Base-by-base conservation (phyloP, 2,888 invertebrate genomes). In the Brachypalpus laphriformis region DNA sequence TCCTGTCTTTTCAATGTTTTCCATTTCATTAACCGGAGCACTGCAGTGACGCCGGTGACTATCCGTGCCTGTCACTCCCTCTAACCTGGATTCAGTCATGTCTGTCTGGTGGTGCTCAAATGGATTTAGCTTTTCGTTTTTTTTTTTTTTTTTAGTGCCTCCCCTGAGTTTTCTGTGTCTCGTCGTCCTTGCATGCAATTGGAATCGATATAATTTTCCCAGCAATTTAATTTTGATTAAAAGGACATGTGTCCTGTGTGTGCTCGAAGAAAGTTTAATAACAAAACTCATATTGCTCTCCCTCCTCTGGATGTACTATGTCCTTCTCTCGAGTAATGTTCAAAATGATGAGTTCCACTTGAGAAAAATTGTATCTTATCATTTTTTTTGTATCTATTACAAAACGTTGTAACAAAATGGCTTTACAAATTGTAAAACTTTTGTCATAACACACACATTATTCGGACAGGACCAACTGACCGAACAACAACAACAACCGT, bases 341-440 rank as follows among this genome's bases (percentile, higher is more conserved):
- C 20, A 22, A 11, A 68, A 51, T 70, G 71, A 75, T 65, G 65
- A 37, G 51, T 82, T 77, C 49, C 42, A 31, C 34, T 40, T 2
- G 14, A 34, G 37, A 37, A 28, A 68, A 4, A 37, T 47, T n/a
- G 20, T 40, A 45, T 56, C 37, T 22, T 59, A 22, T 14, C 34
- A 37, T 56, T 56, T 56, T 25, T 9, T 45, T 45, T 22, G 16
- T 78, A 74, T 61, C 51, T 28, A 59, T 71, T 68, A 65, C 66
- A 74, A 65, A 45, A 65, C 49, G 40, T 61, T 74, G 66, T 80
- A 66, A 72, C 77, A 66, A 77, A 82, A 72, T 75, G 75, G 45
- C 57, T 66, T 65, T 71, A 71, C 82, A 85, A 85, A 85, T 85
- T 85, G 75, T 85, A 66, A 85, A 85, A 85, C 59, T 85, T 85